Conservation (phyloP, 2,797 vertebrate genomes). For the Rhodeus uyekii region DNA sequence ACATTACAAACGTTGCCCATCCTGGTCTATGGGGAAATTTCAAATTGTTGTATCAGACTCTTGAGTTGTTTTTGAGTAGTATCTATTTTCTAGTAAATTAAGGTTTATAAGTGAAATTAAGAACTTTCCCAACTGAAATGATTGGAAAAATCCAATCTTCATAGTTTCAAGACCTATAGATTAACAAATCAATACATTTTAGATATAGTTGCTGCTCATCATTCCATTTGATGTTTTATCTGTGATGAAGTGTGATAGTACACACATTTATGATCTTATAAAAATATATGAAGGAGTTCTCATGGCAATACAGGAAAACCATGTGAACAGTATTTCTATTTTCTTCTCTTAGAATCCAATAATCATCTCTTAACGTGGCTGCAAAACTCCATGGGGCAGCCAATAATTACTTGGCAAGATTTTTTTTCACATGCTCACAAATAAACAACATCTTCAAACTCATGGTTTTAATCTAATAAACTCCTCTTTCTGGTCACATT, state of each 20-base stretch:
- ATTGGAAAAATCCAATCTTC: not conserved
- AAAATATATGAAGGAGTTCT: not conserved
- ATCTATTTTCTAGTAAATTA: not conserved
- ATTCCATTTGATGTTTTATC: not conserved
- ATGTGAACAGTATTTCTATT: not conserved
- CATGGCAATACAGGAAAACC: not conserved
- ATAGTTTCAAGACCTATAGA: not conserved
- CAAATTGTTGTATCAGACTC: not conserved
- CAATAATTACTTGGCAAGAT: constrained; percentile 35
- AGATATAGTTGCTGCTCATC: not conserved
- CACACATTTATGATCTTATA: constrained; percentile 7
- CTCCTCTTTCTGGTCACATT: constrained; percentile 24
- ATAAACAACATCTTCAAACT: constrained; percentile 34
- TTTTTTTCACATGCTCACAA: constrained; percentile 24
- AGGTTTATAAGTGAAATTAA: not conserved
- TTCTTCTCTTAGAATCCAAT: constrained; percentile 18
- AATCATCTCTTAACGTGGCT: not conserved
- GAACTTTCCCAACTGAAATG: not conserved
- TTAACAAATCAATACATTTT: not conserved
- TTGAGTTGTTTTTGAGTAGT: not conserved
- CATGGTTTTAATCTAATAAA: constrained; percentile 47
- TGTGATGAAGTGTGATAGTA: constrained; percentile 3
- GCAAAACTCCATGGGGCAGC: constrained; percentile 12
- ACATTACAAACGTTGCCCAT: too few species aligned
- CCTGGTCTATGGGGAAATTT: too few species aligned